These are phyloP conservation scores for Drosophila robusta DNA, from an alignment of 2,888 invertebrate species.

Conservation along the genomic window DNA sequence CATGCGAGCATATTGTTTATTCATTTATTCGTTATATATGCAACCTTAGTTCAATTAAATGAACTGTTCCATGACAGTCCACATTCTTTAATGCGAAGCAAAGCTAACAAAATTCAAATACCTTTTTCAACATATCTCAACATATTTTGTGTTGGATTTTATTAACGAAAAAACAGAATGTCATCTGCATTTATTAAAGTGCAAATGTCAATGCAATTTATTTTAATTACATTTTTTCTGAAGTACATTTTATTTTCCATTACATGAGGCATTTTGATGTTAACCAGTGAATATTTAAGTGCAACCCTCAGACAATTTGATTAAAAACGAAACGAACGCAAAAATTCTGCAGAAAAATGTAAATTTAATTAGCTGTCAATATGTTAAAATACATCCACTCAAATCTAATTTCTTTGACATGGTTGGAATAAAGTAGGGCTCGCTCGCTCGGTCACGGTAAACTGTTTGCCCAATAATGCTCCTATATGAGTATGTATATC, in stretches of 20 bases:
- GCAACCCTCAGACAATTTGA: too few relatives aligned
- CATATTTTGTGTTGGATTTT: too few relatives aligned
- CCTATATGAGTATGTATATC: too few relatives aligned
- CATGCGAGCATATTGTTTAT: constrained; percentile 10
- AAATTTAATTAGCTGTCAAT: not conserved
- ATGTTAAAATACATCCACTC: not conserved
- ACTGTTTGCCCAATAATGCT: too few relatives aligned
- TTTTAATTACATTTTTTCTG: too few relatives aligned
- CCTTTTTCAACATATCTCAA: too few relatives aligned
- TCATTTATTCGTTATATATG: not conserved
- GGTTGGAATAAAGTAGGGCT: not conserved
- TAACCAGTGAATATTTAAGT: not conserved
- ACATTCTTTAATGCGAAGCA: too few relatives aligned
- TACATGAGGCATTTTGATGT: not conserved
- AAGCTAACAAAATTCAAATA: too few relatives aligned
- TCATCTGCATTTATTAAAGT: not conserved
- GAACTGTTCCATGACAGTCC: too few relatives aligned
- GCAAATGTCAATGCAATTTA: not conserved
- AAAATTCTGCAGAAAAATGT: not conserved
- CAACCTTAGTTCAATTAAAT: not conserved
- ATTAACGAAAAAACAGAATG: too few relatives aligned
- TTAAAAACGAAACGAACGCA: too few relatives aligned
- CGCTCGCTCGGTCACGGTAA: too few relatives aligned
- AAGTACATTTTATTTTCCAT: not conserved
- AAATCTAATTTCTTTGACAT: not conserved